Evolutionary conservation across 2,797 vertebrate genomes (phyloP).

Genomic region (Pantherophis alleghaniensis): DNA sequence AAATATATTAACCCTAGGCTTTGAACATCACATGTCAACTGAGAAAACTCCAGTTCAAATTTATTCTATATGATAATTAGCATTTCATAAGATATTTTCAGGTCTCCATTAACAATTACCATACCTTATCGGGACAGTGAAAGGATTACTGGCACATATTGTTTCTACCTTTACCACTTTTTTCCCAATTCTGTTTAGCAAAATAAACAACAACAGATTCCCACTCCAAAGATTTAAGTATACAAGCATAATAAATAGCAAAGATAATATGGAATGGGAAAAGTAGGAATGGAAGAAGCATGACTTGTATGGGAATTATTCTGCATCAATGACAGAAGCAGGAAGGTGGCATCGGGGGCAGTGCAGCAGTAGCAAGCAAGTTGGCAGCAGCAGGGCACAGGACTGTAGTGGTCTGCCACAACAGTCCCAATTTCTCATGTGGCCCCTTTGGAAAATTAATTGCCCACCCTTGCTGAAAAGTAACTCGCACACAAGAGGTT

Average conservation of each 20-base stretch:
- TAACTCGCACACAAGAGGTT: neutral
- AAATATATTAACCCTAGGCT: neutral
- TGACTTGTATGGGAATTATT: neutral
- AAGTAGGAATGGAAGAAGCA: neutral
- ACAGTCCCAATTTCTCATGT: too few relatives aligned
- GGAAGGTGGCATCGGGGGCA: conserved; percentile 47
- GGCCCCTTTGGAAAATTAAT: neutral
- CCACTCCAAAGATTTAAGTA: neutral
- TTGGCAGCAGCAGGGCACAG: too few relatives aligned
- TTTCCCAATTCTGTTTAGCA: too few relatives aligned
- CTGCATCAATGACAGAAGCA: neutral
- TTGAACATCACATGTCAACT: neutral
- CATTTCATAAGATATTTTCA: neutral
- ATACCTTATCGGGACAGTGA: too few relatives aligned
- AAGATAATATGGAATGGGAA: neutral
- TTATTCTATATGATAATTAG: neutral
- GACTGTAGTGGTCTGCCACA: too few relatives aligned
- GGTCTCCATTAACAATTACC: neutral
- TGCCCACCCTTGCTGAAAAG: neutral
- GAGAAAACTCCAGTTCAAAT: neutral
- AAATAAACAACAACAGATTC: too few relatives aligned
- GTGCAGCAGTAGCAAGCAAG: too few relatives aligned
- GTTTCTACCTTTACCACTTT: too few relatives aligned
- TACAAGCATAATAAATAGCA: neutral
- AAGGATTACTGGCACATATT: too few relatives aligned